Base-by-base conservation (phyloP, 2,113 vertebrate species). In the Paracanthobrama guichenoti region DNA sequence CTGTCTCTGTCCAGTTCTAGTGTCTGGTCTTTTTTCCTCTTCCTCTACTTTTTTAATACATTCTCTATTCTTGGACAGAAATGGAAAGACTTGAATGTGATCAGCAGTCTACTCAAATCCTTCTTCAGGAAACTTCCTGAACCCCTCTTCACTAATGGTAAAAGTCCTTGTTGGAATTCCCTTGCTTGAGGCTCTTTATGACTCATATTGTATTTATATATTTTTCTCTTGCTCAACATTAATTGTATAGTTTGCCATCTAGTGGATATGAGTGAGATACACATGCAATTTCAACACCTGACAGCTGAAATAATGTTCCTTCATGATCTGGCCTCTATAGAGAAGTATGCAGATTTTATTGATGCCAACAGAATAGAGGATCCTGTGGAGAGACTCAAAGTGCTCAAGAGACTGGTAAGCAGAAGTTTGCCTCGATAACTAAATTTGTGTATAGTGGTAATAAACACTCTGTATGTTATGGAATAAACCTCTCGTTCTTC, bases 61-160 rank as follows among this genome's bases (percentile, higher is more conserved):
- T 53, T 11, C 7, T 42, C 9, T 84, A 20, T 64, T 64, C 0
- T 85, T 57, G 12, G 6, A 9, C 89, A 99, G 98, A 99, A 99
- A 97, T 99, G 98, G 98, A 95, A 96, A 88, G 98, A 99, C 91
- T 93, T 99, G 86, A 99, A 99, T 42, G 98, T 99, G 84, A 99
- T 99, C 91, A 99, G 98, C 94, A 99, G 98, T 93, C 95, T 99
- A 86, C 93, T 99, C 78, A 99, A 99, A 88, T 99, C 98, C 18
- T 99, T 99, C 93, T 99, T 99, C 93, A 92, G 98, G 69, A 99
- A 99, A 87, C 97, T 99, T 42, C 98, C 98, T 2, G 98, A 99
- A 79, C 98, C 98, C 1, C 93, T 99, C 86, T 99, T 99, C 86
- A 99, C 98, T 16, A 98, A 99, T 1, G 97, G 98, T 99, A 84